These are phyloP conservation scores for Odontocolon sp. DNA, from an alignment of 2,888 invertebrate genomes.

Conservation along the genomic window DNA sequence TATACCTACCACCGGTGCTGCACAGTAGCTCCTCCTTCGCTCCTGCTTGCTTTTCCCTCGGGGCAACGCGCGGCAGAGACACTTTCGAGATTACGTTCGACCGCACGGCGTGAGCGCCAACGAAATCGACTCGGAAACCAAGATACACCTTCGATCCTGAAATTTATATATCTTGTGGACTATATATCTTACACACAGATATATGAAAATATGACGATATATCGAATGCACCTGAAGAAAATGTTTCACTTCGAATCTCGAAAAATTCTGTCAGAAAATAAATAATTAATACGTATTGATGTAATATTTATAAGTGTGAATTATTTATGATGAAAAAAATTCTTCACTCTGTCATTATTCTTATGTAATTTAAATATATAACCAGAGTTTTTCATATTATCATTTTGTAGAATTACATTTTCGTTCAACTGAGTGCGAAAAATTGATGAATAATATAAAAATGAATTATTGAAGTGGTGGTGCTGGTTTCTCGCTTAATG, in stretches of 20 bases:
- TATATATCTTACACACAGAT: too few relatives aligned
- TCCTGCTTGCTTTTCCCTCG: conserved; percentile 69
- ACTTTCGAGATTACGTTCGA: conserved; percentile 78
- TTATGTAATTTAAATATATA: too few relatives aligned
- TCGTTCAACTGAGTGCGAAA: too few relatives aligned
- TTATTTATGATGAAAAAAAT: too few relatives aligned
- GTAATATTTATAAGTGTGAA: too few relatives aligned
- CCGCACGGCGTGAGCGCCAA: conserved; percentile 50
- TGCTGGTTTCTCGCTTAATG: too few relatives aligned
- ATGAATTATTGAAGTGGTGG: too few relatives aligned
- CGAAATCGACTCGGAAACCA: conserved; percentile 71
- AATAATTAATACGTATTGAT: too few relatives aligned
- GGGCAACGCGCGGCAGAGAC: conserved; percentile 68
- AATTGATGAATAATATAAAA: too few relatives aligned
- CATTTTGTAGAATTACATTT: too few relatives aligned
- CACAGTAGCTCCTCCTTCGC: background rate
- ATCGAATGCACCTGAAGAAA: background rate
- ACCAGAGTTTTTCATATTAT: too few relatives aligned
- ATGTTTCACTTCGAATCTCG: background rate
- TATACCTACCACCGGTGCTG: conserved; percentile 9
- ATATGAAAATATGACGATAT: background rate
- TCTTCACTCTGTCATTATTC: too few relatives aligned
- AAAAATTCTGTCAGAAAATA: background rate
- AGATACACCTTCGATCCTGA: conserved; percentile 66
- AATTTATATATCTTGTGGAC: conserved; percentile 70